These are phyloP conservation scores for Asteroscopus sphinx DNA, from an alignment of 2,888 invertebrate genomes.

Conservation along the genomic window DNA sequence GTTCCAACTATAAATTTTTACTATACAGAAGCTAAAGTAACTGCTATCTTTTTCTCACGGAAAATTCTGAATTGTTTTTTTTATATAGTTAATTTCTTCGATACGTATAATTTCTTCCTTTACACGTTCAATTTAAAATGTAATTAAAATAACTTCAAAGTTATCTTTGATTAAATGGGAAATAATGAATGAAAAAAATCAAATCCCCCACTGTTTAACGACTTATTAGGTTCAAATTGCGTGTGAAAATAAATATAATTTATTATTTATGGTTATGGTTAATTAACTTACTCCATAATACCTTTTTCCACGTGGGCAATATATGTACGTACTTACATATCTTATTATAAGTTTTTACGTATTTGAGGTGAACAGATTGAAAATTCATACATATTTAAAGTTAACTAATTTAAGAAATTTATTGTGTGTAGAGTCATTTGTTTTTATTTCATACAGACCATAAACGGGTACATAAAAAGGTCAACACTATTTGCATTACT, in stretches of 20 bases:
- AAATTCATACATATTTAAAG: no score
- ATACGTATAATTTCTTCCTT: not conserved
- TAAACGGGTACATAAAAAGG: no score
- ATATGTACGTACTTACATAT: not conserved
- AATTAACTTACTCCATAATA: conserved; percentile 8
- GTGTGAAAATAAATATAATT: conserved; percentile 43
- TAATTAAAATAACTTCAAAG: conserved; percentile 3
- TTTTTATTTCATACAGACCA: no score
- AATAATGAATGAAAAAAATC: conserved; percentile 8
- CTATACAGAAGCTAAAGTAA: no score
- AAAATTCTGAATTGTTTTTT: not conserved
- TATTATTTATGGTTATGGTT: conserved; percentile 14
- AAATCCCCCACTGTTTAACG: conserved; percentile 17
- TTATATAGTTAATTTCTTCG: not conserved
- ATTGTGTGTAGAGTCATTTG: no score
- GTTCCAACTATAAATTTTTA: no score
- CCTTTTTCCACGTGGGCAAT: conserved; percentile 7
- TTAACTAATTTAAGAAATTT: no score
- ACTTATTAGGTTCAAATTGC: conserved; percentile 13
- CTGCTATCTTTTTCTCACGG: not conserved
- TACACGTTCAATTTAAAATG: conserved; percentile 4
- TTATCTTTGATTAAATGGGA: conserved; percentile 7
- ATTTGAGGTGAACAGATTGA: no score
- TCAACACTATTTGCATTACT: no score
- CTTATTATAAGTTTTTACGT: conserved; percentile 8